Base-by-base conservation (phyloP, 2,888 invertebrate genomes). In the Brachyptera risi region DNA sequence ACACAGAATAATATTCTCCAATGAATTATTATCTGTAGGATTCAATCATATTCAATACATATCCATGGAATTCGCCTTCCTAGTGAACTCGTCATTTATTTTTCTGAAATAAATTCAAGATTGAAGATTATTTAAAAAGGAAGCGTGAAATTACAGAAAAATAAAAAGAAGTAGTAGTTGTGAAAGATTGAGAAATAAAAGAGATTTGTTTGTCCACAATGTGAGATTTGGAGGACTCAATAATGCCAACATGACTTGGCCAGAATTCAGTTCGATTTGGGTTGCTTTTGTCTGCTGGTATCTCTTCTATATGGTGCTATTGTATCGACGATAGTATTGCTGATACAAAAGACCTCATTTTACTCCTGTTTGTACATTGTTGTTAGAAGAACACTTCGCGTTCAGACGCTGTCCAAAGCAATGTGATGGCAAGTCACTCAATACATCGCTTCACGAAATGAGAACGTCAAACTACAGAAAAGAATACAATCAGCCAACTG, bases 191-290 rank as follows among this genome's bases (percentile, higher is more conserved):
- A 54, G 54, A 35, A 54, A 2, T 54, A 35, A 21, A 51, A 31
- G 51, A 51, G 51, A 26, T 54, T 61, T 61, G 57, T 61, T 61
- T 61, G 61, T 58, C 61, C 61, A 61, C 61, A 61, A 40, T 24
- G 47, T 38, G 47, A 54, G 56, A n/a, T n/a, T 54, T 54, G 44
- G 42, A 58, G 50, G 57, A 44, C 54, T 62, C 62, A 59, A 62
- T 62, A 59, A 59, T 62, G 47, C 62, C 62, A 59, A 62, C 62
- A 62, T 62, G 62, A 62, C 62, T 62, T 59, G 35, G 56, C 62
- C 58, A 58, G 59, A 62, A 62, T 58, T 50, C 23, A 40, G 26
- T 56, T 60, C 50, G 49, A 59, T 59, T 54, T 54, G 35, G 35
- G 35, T 35, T 35, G 35, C 54, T 54, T 50, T 54, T 54, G 54